Conservation (phyloP, 2,888 invertebrate genomes). For the Caenorhabditis sp. region DNA sequence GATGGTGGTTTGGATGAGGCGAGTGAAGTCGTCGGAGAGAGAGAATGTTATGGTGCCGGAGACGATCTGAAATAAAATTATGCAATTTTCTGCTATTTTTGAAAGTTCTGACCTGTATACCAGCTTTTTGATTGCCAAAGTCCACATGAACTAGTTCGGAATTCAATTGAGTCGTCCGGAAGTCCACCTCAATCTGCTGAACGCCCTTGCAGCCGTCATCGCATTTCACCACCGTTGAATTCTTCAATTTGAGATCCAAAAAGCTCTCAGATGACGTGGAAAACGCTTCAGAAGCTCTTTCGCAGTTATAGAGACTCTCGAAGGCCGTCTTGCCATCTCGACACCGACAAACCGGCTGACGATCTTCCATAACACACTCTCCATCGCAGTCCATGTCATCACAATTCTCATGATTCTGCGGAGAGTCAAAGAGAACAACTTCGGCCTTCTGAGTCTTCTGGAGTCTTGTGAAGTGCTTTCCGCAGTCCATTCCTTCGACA, state of each 20-base stretch:
- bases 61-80: constrained; percentile 23
- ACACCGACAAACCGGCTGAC: constrained; percentile 30
- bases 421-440: constrained; percentile 2
- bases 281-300: constrained; percentile 13
- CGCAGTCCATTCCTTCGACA: not conserved
- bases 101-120: constrained; percentile 44
- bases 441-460: constrained; percentile 17
- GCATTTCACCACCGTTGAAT: constrained; percentile 11
- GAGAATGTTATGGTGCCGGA: constrained; percentile 35
- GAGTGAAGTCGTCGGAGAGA: constrained; percentile 34
- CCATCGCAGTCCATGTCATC: constrained; percentile 45
- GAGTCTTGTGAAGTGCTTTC: not conserved
- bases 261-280: constrained; percentile 20
- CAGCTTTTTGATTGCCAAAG: constrained; percentile 40
- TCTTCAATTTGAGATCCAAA: constrained; percentile 26
- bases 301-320: constrained; percentile 26
- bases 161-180: constrained; percentile 18
- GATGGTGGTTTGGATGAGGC: constrained; percentile 30
- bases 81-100: too few species aligned
- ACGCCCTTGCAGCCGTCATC: constrained; percentile 11
- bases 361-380: constrained; percentile 26
- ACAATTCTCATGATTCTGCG: not conserved
- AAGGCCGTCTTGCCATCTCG: constrained; percentile 21
- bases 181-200: constrained; percentile 52
- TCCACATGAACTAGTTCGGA: constrained; percentile 26